Conservation (phyloP, 2,888 invertebrate genomes). For the Acleris cristana region DNA sequence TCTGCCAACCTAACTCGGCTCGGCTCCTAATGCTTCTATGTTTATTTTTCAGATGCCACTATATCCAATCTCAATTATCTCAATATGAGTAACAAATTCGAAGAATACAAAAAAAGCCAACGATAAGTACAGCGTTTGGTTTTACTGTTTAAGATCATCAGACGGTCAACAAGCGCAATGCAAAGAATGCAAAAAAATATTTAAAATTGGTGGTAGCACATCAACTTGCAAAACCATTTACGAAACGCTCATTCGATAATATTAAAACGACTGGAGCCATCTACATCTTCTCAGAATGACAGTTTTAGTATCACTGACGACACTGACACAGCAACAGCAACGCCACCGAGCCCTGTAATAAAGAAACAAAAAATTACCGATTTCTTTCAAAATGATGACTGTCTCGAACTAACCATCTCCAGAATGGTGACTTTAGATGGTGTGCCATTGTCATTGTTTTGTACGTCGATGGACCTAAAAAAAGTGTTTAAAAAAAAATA, state of each 20-base stretch:
- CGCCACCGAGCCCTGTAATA: not conserved
- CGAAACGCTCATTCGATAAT: slow-evolving; percentile 3
- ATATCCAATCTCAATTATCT: no score
- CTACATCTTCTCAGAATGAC: not conserved
- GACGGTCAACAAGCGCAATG: slow-evolving; percentile 3
- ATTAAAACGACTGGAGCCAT: slow-evolving; percentile 3
- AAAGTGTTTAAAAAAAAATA: slow-evolving; percentile 2
- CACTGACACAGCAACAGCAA: not conserved
- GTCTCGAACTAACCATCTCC: slow-evolving; percentile 4
- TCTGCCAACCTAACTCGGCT: no score
- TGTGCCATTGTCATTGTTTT: slow-evolving; percentile 2
- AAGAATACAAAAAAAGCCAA: slow-evolving; percentile 1
- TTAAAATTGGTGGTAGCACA: slow-evolving; percentile 4
- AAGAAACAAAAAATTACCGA: slow-evolving; percentile 3
- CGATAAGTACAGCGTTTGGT: slow-evolving; percentile 2
- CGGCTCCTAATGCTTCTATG: no score
- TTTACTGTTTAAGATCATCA: slow-evolving; percentile 2
- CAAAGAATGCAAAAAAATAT: slow-evolving; percentile 1
- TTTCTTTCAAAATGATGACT: slow-evolving; percentile 5
- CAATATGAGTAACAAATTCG: no score
- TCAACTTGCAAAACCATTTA: slow-evolving; percentile 2
- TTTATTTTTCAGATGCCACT: no score
- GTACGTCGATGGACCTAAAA: not conserved
- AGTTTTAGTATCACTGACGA: not conserved
- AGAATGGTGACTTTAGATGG: not conserved